Conservation (phyloP, 2,888 invertebrate species). For the Chelonus formosanus region DNA sequence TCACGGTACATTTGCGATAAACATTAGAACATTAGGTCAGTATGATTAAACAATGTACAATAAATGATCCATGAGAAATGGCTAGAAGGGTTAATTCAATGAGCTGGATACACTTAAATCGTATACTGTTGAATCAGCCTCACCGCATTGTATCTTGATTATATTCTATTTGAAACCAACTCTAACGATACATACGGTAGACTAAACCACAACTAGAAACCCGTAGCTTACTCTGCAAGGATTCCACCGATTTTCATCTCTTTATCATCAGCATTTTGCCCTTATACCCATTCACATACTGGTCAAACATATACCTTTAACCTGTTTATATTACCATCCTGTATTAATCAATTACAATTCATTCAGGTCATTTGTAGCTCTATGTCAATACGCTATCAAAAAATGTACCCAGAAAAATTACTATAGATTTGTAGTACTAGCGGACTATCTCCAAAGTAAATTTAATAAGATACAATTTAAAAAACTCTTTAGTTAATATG, state of each 20-base stretch:
- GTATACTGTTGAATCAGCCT: constrained; percentile 10
- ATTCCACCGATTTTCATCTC: constrained; percentile 2
- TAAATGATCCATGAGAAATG: constrained; percentile 32
- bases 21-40: constrained; percentile 11
- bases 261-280: constrained; percentile 11
- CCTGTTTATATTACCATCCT: too few species aligned
- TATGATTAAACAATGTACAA: not conserved
- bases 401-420: too few species aligned
- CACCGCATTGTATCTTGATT: constrained; percentile 50
- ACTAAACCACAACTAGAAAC: constrained; percentile 24
- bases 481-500: too few species aligned
- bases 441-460: too few species aligned
- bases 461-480: too few species aligned
- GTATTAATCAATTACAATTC: too few species aligned
- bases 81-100: constrained; percentile 15
- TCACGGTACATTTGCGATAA: constrained; percentile 8
- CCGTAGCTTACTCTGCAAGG: constrained; percentile 17
- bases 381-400: too few species aligned
- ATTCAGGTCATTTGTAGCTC: too few species aligned
- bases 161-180: constrained; percentile 48
- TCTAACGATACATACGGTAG: constrained; percentile 12
- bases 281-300: not conserved
- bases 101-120: constrained; percentile 7
- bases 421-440: too few species aligned
- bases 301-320: constrained; percentile 5